phyloP scores from a whole-genome alignment of 1,140 invertebrate species.

The Saccostrea cuccullata region DNA sequence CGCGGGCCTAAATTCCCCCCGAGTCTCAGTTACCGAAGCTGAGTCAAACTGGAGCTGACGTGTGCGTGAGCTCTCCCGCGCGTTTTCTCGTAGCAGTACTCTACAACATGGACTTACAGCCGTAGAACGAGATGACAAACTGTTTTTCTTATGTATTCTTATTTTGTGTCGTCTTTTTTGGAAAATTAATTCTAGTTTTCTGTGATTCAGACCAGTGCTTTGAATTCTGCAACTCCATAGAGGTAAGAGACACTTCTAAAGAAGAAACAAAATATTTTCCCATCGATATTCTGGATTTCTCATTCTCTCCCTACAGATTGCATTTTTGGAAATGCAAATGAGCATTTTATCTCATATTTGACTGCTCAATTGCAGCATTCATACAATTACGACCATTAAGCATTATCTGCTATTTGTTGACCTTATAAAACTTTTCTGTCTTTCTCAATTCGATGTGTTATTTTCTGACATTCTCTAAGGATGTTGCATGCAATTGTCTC shows the following conservation, averaged over 20 bases:
- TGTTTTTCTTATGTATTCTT: not conserved
- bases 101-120: not conserved
- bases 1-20: not conserved
- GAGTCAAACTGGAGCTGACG: conserved; percentile 18
- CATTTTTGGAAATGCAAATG: conserved; percentile 18
- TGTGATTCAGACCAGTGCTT: not conserved
- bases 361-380: not conserved
- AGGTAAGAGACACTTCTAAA: not conserved
- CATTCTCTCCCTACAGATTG: not conserved
- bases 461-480: not conserved
- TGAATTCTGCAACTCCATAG: not conserved
- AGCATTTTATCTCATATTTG: not conserved
- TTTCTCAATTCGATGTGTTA: not conserved
- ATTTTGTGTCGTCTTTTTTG: not conserved
- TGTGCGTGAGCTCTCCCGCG: not conserved
- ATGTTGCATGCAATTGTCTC: conserved; percentile 7
- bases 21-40: not conserved
- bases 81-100: not conserved
- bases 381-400: not conserved
- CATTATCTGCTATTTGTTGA: not conserved
- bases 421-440: not conserved
- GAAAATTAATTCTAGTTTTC: not conserved
- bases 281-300: not conserved
- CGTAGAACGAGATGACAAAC: not conserved
- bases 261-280: not conserved